A percentile compares a stretch with the other conserved stretches of the same genome.
phyloP scores from a whole-genome alignment of 2,888 invertebrate species.

The Standfussiana lucernea region DNA sequence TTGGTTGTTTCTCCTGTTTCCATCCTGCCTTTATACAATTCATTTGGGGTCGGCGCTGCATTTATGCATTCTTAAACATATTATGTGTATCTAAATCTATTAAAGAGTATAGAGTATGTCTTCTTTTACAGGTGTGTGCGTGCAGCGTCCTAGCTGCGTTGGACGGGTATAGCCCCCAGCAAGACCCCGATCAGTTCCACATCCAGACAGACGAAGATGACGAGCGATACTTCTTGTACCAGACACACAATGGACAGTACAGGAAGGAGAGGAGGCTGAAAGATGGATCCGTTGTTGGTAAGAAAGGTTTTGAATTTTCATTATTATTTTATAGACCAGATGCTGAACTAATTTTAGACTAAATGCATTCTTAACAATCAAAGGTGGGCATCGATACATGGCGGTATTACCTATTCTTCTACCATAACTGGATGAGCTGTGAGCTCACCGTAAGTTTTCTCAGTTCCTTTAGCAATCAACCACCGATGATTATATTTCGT shows the following conservation, averaged over 20 bases:
- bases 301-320: constrained; percentile 58
- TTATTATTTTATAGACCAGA: background rate
- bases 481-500: background rate
- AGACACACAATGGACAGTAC: constrained; percentile 97
- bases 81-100: background rate
- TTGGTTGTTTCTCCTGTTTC: too few relatives aligned
- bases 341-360: background rate
- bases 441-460: background rate
- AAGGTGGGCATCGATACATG: background rate
- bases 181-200: constrained; percentile 95
- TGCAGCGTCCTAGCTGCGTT: constrained; percentile 84
- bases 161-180: constrained; percentile 91
- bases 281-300: constrained; percentile 96
- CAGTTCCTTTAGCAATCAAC: background rate
- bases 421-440: background rate
- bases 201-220: constrained; percentile 98
- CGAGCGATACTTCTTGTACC: constrained; percentile 96
- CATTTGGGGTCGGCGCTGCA: background rate
- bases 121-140: constrained; percentile 79
- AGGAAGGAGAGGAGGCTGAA: constrained; percentile 96
- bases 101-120: background rate
- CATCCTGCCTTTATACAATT: background rate
- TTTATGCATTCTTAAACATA: background rate
- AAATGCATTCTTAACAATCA: background rate
- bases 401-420: background rate